A percentile compares a stretch with the other conserved stretches of the same genome.
phyloP scores from a whole-genome alignment of 2,888 invertebrate genomes.

The Nemotelus nigrinus region DNA sequence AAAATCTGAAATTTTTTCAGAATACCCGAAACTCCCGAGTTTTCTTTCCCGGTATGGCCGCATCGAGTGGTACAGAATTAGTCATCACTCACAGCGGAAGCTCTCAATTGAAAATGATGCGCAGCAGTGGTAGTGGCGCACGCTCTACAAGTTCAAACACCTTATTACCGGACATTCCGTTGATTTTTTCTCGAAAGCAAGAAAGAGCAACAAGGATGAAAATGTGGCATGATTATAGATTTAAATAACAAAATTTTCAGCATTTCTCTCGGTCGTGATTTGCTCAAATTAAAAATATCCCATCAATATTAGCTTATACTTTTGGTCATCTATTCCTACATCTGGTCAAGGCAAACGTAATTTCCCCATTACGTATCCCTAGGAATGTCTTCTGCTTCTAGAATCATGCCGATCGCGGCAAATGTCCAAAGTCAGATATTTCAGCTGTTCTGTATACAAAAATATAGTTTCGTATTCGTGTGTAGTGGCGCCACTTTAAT shows the following conservation, averaged over 20 bases:
- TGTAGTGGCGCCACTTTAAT: not conserved
- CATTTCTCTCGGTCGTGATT: not conserved
- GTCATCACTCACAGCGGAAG: not conserved
- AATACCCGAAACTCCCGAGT: not conserved
- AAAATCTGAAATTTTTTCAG: conserved; percentile 15
- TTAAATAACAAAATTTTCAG: not conserved
- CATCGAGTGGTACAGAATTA: not conserved
- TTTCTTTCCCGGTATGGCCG: not conserved
- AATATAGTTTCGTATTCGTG: not conserved
- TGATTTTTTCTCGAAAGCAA: not conserved
- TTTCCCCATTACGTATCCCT: conserved; percentile 13
- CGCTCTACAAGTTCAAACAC: conserved; percentile 25
- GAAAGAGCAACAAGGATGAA: not conserved
- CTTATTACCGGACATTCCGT: conserved; percentile 25
- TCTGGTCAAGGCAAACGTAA: conserved; percentile 7
- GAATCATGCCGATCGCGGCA: not conserved
- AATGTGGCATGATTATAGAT: not conserved
- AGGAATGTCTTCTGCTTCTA: not conserved
- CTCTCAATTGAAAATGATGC: not conserved
- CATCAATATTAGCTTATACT: too few species aligned
- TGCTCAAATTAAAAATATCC: not conserved
- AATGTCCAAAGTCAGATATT: not conserved
- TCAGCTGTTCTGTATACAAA: not conserved
- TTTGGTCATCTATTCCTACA: not conserved
- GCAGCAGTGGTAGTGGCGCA: not conserved